A percentile compares a stretch with the other conserved stretches of the same genome.
These are phyloP conservation scores for Chaetogeoica ovagalla DNA, from an alignment of 2,888 invertebrate genomes.

Conservation along the genomic window DNA sequence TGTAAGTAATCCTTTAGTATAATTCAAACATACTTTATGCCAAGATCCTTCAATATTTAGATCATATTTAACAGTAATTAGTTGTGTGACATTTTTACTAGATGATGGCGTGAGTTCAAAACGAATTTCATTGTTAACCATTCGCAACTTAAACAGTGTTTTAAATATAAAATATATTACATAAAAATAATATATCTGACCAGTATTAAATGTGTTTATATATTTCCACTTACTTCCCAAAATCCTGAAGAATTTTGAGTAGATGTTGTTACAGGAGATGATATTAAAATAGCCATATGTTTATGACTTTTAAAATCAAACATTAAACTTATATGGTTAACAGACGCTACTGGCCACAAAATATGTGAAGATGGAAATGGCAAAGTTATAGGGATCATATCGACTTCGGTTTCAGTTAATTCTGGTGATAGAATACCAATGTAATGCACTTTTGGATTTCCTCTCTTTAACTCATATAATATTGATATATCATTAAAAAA, in stretches of 20 bases:
- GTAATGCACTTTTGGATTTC: slow-evolving; percentile 83
- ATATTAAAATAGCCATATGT: slow-evolving; percentile 81
- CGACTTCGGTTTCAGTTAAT: slow-evolving; percentile 80
- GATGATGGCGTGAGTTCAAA: slow-evolving; percentile 78
- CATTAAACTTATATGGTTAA: slow-evolving; percentile 73
- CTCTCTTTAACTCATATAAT: slow-evolving; percentile 81
- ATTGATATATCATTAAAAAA: slow-evolving; percentile 92
- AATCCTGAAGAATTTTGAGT: slow-evolving; percentile 68
- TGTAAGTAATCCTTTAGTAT: slow-evolving; percentile 46
- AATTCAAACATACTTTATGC: slow-evolving; percentile 63
- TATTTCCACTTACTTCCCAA: slow-evolving; percentile 73
- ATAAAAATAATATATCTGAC: slow-evolving; percentile 10
- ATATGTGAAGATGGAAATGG: slow-evolving; percentile 88
- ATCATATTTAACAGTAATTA: slow-evolving; percentile 81
- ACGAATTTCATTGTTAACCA: slow-evolving; percentile 81
- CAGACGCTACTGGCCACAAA: slow-evolving; percentile 80
- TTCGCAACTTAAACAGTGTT: slow-evolving; percentile 66
- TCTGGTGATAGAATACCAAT: slow-evolving; percentile 79
- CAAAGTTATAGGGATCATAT: slow-evolving; percentile 87
- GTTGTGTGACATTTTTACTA: slow-evolving; percentile 75
- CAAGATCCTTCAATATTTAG: slow-evolving; percentile 69
- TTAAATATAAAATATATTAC: background rate
- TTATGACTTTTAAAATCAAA: slow-evolving; percentile 86
- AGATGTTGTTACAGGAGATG: slow-evolving; percentile 75
- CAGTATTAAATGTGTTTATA: background rate